phyloP scores from a whole-genome alignment of 2,797 vertebrate genomes.

The Chromobotia macracanthus region DNA sequence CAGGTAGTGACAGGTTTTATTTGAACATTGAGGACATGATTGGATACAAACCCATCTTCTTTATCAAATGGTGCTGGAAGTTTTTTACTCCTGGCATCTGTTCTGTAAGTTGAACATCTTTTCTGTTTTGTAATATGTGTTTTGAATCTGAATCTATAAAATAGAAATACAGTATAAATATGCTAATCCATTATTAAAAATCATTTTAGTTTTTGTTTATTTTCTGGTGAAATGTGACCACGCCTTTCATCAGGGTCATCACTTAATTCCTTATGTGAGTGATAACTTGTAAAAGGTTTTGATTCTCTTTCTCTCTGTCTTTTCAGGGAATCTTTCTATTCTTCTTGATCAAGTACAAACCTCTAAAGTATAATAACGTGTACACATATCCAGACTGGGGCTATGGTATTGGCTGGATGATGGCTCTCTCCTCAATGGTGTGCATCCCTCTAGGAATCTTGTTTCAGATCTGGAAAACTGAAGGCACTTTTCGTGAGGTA shows the following conservation, averaged over 20 bases:
- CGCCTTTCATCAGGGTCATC: too few species aligned
- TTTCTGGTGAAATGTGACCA: too few species aligned
- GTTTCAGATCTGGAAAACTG: conserved; percentile 88
- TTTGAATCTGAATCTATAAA: too few species aligned
- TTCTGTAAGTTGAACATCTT: conserved; percentile 81
- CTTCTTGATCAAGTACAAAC: conserved; percentile 98
- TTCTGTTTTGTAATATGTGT: not conserved
- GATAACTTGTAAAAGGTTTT: not conserved
- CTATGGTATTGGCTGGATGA: conserved; percentile 95
- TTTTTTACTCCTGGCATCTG: conserved; percentile 96
- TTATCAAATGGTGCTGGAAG: conserved; percentile 99
- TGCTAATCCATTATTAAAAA: too few species aligned
- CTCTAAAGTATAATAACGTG: conserved; percentile 95
- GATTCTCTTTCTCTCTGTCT: not conserved
- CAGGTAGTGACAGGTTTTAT: conserved; percentile 96
- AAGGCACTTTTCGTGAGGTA: conserved; percentile 92
- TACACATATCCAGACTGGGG: conserved; percentile 97
- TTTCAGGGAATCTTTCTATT: conserved; percentile 94
- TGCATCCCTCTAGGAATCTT: conserved; percentile 92
- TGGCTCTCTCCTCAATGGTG: conserved; percentile 97
- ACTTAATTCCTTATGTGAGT: too few species aligned
- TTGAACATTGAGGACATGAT: conserved; percentile 99
- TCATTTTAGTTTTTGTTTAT: too few species aligned
- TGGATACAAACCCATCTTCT: conserved; percentile 89
- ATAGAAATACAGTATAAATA: not conserved